These are phyloP conservation scores for Caradrina clavipalpis DNA, from an alignment of 2,888 invertebrate genomes.

Conservation along the genomic window DNA sequence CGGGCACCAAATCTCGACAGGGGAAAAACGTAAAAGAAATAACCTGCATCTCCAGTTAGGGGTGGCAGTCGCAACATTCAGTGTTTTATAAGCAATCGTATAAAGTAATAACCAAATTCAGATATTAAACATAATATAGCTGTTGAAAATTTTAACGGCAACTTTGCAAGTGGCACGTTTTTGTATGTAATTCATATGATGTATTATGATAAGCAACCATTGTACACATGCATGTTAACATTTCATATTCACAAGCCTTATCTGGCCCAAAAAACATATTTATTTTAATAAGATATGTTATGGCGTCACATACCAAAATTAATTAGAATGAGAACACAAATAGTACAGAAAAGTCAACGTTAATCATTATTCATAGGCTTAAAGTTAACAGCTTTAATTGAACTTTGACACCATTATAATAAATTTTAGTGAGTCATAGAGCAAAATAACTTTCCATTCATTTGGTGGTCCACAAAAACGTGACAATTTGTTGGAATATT, in stretches of 20 bases:
- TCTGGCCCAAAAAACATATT: slow-evolving; percentile 22
- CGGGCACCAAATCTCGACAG: slow-evolving; percentile 70
- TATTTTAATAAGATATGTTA: slow-evolving; percentile 35
- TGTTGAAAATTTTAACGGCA: too few species aligned
- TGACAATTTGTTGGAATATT: slow-evolving; percentile 45
- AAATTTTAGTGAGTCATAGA: slow-evolving; percentile 64
- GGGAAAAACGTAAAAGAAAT: slow-evolving; percentile 74
- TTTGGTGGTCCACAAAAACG: slow-evolving; percentile 42
- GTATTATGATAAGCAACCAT: slow-evolving; percentile 1
- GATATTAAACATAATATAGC: too few species aligned
- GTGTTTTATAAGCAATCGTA: slow-evolving; percentile 1
- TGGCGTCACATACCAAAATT: slow-evolving; percentile 41
- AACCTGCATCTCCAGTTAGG: slow-evolving; percentile 40
- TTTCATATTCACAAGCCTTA: slow-evolving; percentile 17
- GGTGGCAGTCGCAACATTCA: slow-evolving; percentile 40
- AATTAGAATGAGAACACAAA: slow-evolving; percentile 54
- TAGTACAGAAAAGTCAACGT: slow-evolving; percentile 34
- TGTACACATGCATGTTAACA: neutral
- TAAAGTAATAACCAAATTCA: neutral
- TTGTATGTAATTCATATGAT: neutral
- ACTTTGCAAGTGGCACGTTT: neutral
- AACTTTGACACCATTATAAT: slow-evolving; percentile 71
- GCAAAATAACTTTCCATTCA: slow-evolving; percentile 66
- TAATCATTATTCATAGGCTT: slow-evolving; percentile 60
- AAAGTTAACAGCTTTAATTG: slow-evolving; percentile 59